A percentile compares a stretch with the other conserved stretches of the same genome.
Conservation (phyloP, 2,888 invertebrate species). For the Neoaliturus tenellus region DNA sequence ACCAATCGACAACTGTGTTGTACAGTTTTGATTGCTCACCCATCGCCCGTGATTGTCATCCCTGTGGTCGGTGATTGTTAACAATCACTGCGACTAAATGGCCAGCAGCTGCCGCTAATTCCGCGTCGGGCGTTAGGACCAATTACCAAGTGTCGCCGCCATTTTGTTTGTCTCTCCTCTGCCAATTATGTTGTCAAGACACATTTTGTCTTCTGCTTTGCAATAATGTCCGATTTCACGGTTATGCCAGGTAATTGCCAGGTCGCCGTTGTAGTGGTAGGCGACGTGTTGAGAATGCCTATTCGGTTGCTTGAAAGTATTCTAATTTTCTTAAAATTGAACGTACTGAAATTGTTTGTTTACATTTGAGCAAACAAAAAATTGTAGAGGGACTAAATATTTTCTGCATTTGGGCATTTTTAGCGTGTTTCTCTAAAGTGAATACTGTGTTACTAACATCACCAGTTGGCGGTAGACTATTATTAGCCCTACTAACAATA, state of each 20-base stretch:
- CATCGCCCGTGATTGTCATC: not conserved
- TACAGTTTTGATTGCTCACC: not conserved
- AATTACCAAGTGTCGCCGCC: not conserved
- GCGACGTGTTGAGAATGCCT: too few relatives aligned
- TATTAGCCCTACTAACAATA: too few relatives aligned
- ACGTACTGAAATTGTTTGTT: too few relatives aligned
- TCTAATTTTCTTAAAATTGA: too few relatives aligned
- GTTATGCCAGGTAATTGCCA: not conserved
- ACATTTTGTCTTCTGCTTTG: not conserved
- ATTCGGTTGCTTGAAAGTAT: too few relatives aligned
- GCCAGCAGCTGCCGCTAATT: not conserved
- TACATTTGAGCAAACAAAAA: too few relatives aligned
- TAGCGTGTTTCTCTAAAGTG: too few relatives aligned
- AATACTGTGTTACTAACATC: too few relatives aligned
- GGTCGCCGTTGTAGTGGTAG: not conserved
- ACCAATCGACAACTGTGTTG: not conserved
- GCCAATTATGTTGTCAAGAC: not conserved
- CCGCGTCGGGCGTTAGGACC: not conserved
- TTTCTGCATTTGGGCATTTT: too few relatives aligned
- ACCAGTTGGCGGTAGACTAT: too few relatives aligned
- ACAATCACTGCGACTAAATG: not conserved
- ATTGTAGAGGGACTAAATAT: too few relatives aligned
- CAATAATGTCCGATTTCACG: slow-evolving; percentile 1
- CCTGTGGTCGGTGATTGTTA: not conserved
- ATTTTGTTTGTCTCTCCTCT: not conserved